These are phyloP conservation scores for Theretra japonica DNA, from an alignment of 2,888 invertebrate species.

Conservation along the genomic window DNA sequence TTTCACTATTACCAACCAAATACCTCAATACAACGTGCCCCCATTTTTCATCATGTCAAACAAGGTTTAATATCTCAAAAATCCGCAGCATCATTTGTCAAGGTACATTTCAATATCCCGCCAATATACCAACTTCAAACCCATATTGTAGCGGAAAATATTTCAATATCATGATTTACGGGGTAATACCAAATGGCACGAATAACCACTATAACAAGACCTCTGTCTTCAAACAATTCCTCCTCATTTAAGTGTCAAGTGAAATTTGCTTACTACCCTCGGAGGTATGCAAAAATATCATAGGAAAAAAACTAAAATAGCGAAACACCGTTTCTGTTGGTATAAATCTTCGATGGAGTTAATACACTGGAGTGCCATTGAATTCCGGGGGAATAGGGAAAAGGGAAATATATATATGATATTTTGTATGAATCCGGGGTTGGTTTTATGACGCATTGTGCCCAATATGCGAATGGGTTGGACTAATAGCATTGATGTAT, in stretches of 20 bases:
- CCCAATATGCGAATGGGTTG: constrained; percentile 25
- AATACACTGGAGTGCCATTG: constrained; percentile 74
- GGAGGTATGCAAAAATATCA: constrained; percentile 81
- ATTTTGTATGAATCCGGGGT: constrained; percentile 7
- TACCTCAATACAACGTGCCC: not conserved
- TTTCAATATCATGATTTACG: constrained; percentile 82
- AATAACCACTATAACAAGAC: constrained; percentile 46
- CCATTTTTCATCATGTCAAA: constrained; percentile 8
- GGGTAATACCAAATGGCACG: constrained; percentile 66
- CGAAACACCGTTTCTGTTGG: constrained; percentile 62
- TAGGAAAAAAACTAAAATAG: constrained; percentile 68
- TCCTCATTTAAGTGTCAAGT: not conserved
- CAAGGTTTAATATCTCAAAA: constrained; percentile 35
- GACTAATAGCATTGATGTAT: constrained; percentile 23
- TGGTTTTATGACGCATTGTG: constrained; percentile 16
- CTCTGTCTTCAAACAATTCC: constrained; percentile 23
- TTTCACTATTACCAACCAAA: not conserved
- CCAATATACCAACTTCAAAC: constrained; percentile 60
- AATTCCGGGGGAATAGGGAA: constrained; percentile 43
- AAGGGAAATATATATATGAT: not conserved
- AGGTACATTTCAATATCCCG: constrained; percentile 74
- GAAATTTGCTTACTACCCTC: constrained; percentile 51
- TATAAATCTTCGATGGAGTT: constrained; percentile 80
- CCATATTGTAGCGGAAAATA: constrained; percentile 64
- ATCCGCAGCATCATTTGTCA: constrained; percentile 74